Conservation (phyloP, 2,113 vertebrate species). For the Conger conger region DNA sequence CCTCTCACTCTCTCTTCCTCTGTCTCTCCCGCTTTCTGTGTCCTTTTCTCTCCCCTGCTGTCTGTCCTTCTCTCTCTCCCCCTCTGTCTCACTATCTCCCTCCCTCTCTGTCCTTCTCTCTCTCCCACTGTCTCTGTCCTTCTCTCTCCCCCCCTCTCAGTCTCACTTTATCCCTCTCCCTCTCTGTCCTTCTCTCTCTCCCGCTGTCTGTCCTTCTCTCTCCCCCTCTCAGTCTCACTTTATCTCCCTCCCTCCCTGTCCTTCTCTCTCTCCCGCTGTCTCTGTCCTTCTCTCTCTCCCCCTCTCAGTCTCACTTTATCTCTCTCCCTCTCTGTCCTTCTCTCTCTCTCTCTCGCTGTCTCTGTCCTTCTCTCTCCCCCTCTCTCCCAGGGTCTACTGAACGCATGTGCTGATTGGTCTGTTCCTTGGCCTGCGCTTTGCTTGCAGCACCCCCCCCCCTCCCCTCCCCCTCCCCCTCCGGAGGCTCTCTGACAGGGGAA, state of each 20-base stretch:
- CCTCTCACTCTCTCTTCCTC: constrained; percentile 60
- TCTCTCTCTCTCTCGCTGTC: constrained; percentile 27
- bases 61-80: constrained; percentile 77
- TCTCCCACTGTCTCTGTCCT: constrained; percentile 23
- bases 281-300: not conserved
- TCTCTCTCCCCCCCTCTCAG: constrained; percentile 36
- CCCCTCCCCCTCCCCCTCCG: not conserved
- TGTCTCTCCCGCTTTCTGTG: constrained; percentile 35
- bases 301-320: not conserved
- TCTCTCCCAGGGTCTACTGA: constrained; percentile 4
- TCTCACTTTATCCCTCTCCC: constrained; percentile 65
- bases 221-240: constrained; percentile 77
- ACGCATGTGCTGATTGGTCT: constrained; percentile 31
- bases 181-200: not conserved
- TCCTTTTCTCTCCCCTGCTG: constrained; percentile 30
- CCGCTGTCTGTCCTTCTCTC: not conserved
- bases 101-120: not conserved
- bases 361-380: constrained; percentile 42
- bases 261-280: constrained; percentile 15
- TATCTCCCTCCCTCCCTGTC: constrained; percentile 46
- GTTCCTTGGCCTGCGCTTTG: constrained; percentile 31
- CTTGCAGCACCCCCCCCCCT: constrained; percentile 20
- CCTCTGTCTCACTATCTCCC: constrained; percentile 42
- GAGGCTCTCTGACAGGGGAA: not conserved
- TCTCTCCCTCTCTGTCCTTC: constrained; percentile 45